Conservation (phyloP, 2,888 invertebrate species). For the Eutolmus rufibarbis region DNA sequence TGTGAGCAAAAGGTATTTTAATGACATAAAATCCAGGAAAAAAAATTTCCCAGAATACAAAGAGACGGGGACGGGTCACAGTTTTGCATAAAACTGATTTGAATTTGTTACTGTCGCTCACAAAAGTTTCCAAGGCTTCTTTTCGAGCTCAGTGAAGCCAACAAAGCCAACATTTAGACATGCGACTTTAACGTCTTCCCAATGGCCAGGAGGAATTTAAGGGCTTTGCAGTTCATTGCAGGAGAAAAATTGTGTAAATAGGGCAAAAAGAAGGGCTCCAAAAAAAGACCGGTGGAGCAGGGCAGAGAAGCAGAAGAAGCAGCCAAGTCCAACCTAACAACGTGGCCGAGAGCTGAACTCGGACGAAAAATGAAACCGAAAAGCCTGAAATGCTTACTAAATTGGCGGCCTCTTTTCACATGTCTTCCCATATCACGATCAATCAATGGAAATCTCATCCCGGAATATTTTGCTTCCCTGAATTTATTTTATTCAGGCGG, state of each 20-base stretch:
- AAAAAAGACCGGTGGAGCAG: constrained; percentile 8
- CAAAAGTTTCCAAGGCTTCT: constrained; percentile 59
- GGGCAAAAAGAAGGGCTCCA: not conserved
- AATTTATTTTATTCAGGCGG: constrained; percentile 38
- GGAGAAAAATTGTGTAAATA: not conserved
- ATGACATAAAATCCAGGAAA: not conserved
- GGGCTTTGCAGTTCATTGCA: constrained; percentile 10
- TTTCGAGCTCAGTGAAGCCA: constrained; percentile 57
- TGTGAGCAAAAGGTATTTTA: not conserved
- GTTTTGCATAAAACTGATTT: constrained; percentile 24
- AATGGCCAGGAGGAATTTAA: constrained; percentile 4
- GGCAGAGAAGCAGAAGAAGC: not conserved
- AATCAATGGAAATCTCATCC: constrained; percentile 50
- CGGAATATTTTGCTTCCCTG: constrained; percentile 38
- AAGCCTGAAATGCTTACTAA: constrained; percentile 50
- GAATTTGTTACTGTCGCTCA: constrained; percentile 44
- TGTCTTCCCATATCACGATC: constrained; percentile 52
- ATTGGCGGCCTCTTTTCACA: constrained; percentile 51
- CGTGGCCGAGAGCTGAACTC: constrained; percentile 39
- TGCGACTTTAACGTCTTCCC: constrained; percentile 14
- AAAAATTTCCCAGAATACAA: constrained; percentile 1
- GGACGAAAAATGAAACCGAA: constrained; percentile 47
- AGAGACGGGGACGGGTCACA: not conserved
- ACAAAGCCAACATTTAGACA: constrained; percentile 33
- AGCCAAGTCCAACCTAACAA: constrained; percentile 34